phyloP scores from a whole-genome alignment of 2,113 vertebrate genomes.

The Sinocyclocheilus rhinocerous region DNA sequence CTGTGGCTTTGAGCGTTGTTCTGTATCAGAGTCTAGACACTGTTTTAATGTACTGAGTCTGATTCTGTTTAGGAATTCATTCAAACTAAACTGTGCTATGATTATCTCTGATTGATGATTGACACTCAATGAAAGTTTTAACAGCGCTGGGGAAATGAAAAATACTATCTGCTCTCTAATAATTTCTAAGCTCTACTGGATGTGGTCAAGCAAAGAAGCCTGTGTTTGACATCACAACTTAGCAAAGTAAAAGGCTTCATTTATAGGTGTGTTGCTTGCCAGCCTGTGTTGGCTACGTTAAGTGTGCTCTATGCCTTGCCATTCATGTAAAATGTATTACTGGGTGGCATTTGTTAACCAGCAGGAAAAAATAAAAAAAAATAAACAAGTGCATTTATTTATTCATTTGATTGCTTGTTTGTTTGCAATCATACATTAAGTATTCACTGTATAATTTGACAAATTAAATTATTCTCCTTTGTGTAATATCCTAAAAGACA shows the following conservation, averaged over 20 bases:
- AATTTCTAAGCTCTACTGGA: neutral
- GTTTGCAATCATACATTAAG: neutral
- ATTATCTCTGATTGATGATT: conserved; percentile 33
- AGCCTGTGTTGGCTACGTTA: neutral
- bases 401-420: neutral
- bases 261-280: neutral
- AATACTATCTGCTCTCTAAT: neutral
- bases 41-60: neutral
- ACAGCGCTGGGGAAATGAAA: conserved; percentile 3
- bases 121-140: conserved; percentile 7
- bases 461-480: neutral
- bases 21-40: conserved; percentile 8
- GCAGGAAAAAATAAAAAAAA: too few species aligned
- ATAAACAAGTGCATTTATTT: neutral
- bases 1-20: conserved; percentile 5
- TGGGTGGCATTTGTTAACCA: neutral
- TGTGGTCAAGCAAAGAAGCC: neutral
- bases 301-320: neutral
- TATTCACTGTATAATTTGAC: neutral
- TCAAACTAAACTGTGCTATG: conserved; percentile 29
- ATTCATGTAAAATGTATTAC: neutral
- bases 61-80: conserved; percentile 28
- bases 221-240: neutral
- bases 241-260: neutral
- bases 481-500: neutral